Percentiles rank a stretch among this genome's conserved stretches.
Evolutionary conservation across 2,797 vertebrate genomes (phyloP).

Genomic region (Atherinosoma microstoma): DNA sequence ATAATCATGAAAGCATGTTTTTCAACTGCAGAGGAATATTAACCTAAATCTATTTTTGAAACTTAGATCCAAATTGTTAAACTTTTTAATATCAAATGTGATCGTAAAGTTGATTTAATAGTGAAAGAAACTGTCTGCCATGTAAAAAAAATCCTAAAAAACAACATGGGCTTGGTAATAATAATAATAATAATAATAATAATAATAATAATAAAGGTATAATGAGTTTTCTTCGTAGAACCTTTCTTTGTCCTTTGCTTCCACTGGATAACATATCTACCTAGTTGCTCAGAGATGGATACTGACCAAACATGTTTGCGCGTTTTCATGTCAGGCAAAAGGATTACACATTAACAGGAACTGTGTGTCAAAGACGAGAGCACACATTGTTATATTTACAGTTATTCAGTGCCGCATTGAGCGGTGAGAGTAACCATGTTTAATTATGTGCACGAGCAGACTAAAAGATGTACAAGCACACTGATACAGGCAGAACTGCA

Average conservation of each 20-base stretch:
- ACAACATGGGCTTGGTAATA: too few species aligned
- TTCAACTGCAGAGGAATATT: neutral
- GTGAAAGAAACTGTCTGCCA: neutral
- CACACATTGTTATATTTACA: constrained; percentile 33
- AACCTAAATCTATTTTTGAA: neutral
- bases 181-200: too few species aligned
- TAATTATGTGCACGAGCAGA: constrained; percentile 6
- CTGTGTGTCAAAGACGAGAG: constrained; percentile 36
- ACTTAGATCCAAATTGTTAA: neutral
- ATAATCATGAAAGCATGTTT: constrained; percentile 4
- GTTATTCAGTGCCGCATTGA: neutral
- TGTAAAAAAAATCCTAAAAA: too few species aligned
- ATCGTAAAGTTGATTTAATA: neutral
- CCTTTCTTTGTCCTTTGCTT: constrained; percentile 44
- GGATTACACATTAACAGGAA: constrained; percentile 63
- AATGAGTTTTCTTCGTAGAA: constrained; percentile 22
- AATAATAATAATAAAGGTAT: neutral
- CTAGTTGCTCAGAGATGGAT: constrained; percentile 72
- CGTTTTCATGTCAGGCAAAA: constrained; percentile 43
- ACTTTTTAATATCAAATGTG: neutral
- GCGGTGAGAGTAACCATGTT: neutral
- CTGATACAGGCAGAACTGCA: constrained; percentile 4
- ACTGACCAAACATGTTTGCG: constrained; percentile 43
- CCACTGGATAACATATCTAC: constrained; percentile 32
- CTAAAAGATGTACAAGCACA: constrained; percentile 10